Percentiles rank a stretch among this genome's conserved stretches.
Evolutionary conservation across 2,797 vertebrate genomes (phyloP).

Genomic region (Karalla daura): DNA sequence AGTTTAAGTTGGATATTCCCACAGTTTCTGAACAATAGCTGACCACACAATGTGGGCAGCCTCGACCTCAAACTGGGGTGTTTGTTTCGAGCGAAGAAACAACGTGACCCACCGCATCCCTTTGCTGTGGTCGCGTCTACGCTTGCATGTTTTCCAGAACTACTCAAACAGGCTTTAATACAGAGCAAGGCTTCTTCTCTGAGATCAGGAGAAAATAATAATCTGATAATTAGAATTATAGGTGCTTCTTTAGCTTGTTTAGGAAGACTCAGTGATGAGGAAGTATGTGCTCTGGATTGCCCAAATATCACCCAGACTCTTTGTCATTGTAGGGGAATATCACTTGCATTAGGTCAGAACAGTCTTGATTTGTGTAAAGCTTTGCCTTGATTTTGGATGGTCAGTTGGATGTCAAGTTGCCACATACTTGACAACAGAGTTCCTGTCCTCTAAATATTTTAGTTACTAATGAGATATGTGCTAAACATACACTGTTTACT

Average conservation of each 20-base stretch:
- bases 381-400: not conserved
- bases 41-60: not conserved
- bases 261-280: too few species aligned
- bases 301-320: not conserved
- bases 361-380: conserved; percentile 1
- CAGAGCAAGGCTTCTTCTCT: not conserved
- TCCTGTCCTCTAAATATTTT: conserved; percentile 5
- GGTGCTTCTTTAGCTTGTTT: too few species aligned
- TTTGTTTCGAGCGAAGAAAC: not conserved
- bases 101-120: conserved; percentile 19
- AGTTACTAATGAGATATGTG: conserved; percentile 13
- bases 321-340: not conserved
- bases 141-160: conserved; percentile 10
- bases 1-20: not conserved
- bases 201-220: too few species aligned
- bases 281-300: too few species aligned
- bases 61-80: too few species aligned
- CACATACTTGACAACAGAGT: too few species aligned
- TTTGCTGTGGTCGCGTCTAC: conserved; percentile 27
- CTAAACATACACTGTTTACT: conserved; percentile 2
- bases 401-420: not conserved
- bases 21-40: conserved; percentile 11
- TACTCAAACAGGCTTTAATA: not conserved
- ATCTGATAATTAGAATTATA: not conserved
- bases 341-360: not conserved